Evolutionary conservation across 2,113 vertebrate species (phyloP).

Genomic region (Acrocephalus arundinaceus): DNA sequence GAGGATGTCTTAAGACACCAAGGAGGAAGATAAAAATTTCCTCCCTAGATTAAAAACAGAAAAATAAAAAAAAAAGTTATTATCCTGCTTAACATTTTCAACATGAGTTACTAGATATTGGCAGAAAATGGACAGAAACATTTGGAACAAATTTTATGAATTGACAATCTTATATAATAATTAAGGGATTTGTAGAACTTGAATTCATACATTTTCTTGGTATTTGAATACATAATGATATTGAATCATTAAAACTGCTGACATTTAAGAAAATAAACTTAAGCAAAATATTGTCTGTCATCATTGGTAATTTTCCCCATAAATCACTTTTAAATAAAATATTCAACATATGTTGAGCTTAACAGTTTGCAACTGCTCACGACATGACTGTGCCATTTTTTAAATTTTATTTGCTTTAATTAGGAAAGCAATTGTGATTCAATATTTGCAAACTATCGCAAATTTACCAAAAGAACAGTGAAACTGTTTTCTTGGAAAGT

Average conservation of each 20-base stretch:
- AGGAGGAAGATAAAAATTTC: not conserved
- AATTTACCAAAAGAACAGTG: constrained; percentile 1
- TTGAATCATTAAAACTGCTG: constrained; percentile 32
- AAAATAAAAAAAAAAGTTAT: not conserved
- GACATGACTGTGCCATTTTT: constrained; percentile 19
- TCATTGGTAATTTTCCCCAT: constrained; percentile 39
- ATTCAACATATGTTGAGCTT: constrained; percentile 30
- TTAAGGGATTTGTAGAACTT: not conserved
- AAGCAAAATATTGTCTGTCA: constrained; percentile 14
- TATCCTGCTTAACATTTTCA: not conserved
- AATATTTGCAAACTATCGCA: constrained; percentile 34
- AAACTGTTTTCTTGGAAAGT: constrained; percentile 37
- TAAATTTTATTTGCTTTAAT: constrained; percentile 65
- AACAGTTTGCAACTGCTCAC: constrained; percentile 41
- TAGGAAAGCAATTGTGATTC: constrained; percentile 41
- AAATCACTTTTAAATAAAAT: constrained; percentile 61
- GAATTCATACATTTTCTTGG: not conserved
- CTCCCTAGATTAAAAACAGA: not conserved
- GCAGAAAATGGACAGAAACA: not conserved
- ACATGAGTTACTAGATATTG: not conserved
- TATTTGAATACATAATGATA: not conserved
- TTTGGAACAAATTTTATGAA: not conserved
- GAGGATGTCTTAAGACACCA: not conserved
- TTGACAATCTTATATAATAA: not conserved
- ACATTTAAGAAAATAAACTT: constrained; percentile 34